Evolutionary conservation across 2,113 vertebrate species (phyloP), one percentile per base, ranked within the genome.

Genomic region (Rallus limicola): DNA sequence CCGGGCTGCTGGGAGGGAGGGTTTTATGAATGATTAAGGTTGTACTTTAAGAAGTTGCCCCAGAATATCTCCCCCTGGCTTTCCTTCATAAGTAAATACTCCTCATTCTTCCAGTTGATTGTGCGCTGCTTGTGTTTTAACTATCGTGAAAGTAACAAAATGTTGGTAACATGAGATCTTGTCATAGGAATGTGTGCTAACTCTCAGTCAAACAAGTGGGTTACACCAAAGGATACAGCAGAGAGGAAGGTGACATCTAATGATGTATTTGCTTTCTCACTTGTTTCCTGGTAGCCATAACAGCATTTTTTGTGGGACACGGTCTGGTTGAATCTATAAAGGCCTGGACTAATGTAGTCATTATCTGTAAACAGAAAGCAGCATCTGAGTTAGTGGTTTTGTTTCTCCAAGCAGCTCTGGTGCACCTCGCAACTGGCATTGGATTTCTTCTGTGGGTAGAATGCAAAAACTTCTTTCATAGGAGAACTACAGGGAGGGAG

Each of bases 101-200:
- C 8, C 8, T 59, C 3, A 1, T 63, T 86, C 58, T 76, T 75
- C 6, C 16, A 9, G 0, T 5, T 50, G 19, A 6, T 29, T 0
- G 0, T 64, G 86, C 7, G 4, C 65, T 0, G 0, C 44, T 44
- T 67, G 19, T 44, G 7, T 36, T 36, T 74, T 78, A 55, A 8
- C 19, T 38, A 3, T 7, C 1, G 56, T 88, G 34, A 65, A 80
- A 85, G 34, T 28, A 34, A 3, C 7, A 11, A 31, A 28, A 11
- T 2, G 0, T 4, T 46, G 23, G 2, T 46, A 79, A 20, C 7
- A 4, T 2, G 11, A 65, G 14, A 10, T 34, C 24, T 68, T 17
- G 5, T 24, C 13, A 0, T 13, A 34, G 38, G 44, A 50, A 40
- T 28, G 7, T 23, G 1, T 0, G 0, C 4, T 34, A 46, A 23